These are phyloP conservation scores for Scaptomyza reducta DNA, from an alignment of 2,888 invertebrate species.

Conservation along the genomic window DNA sequence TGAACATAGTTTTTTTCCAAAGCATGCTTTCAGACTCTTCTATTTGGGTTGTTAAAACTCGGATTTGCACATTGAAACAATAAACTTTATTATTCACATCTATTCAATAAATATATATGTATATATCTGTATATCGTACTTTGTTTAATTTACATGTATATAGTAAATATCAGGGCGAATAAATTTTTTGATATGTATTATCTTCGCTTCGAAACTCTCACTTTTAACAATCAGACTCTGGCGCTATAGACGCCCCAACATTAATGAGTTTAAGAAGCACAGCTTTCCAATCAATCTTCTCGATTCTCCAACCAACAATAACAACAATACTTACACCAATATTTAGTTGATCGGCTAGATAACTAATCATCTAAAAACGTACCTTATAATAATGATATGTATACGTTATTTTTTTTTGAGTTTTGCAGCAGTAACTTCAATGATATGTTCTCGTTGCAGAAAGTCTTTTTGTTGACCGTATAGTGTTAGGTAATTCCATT, in stretches of 20 bases:
- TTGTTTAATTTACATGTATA: conserved; percentile 47
- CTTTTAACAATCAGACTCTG: conserved; percentile 63
- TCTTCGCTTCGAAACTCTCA: conserved; percentile 19
- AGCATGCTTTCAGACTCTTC: background rate
- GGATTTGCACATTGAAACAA: conserved; percentile 61
- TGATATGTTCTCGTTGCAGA: conserved; percentile 84
- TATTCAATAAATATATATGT: conserved; percentile 58
- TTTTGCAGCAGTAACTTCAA: conserved; percentile 72
- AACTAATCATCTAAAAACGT: conserved; percentile 8
- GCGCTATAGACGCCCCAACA: conserved; percentile 16
- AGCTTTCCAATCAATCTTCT: conserved; percentile 26
- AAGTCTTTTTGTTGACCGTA: conserved; percentile 74
- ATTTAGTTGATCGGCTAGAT: too few species aligned
- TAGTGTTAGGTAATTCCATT: conserved; percentile 12
- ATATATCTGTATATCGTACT: conserved; percentile 26
- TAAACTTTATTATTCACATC: conserved; percentile 72
- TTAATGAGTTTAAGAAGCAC: conserved; percentile 42
- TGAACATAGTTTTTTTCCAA: background rate
- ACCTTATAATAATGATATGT: conserved; percentile 48
- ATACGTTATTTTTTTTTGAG: conserved; percentile 31
- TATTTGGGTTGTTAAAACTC: background rate
- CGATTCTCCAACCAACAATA: conserved; percentile 37
- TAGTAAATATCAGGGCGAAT: conserved; percentile 34
- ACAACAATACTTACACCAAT: conserved; percentile 32
- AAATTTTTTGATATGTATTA: conserved; percentile 10